Evolutionary conservation across 2,113 vertebrate species (phyloP).

Genomic region (Cichladusa arquata): DNA sequence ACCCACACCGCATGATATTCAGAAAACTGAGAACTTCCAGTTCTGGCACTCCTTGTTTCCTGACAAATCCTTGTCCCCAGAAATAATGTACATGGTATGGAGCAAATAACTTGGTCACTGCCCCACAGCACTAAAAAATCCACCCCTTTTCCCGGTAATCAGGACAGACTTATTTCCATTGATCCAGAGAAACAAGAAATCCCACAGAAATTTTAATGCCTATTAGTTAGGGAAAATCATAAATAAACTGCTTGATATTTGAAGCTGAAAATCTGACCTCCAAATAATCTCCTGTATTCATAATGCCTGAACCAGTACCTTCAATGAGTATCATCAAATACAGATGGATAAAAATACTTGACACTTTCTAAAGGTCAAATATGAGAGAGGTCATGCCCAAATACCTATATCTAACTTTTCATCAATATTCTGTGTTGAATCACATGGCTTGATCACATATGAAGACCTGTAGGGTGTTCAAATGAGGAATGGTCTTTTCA

Average conservation of each 20-base stretch:
- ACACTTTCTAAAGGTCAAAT: neutral
- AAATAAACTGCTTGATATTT: neutral
- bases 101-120: no score
- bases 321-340: neutral
- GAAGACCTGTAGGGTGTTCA: neutral
- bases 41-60: neutral
- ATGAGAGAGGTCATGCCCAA: neutral
- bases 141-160: neutral
- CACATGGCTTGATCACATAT: neutral
- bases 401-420: neutral
- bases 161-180: neutral
- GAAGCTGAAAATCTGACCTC: neutral
- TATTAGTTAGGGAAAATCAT: neutral
- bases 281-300: neutral
- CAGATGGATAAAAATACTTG: neutral
- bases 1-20: no score
- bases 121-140: neutral
- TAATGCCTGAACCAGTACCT: neutral
- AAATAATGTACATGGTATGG: no score
- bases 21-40: neutral
- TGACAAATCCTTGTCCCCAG: fast-evolving
- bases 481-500: neutral
- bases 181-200: neutral
- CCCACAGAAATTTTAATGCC: neutral
- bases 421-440: neutral